Conservation (phyloP, 2,797 vertebrate species). For the Octomys mimax region DNA sequence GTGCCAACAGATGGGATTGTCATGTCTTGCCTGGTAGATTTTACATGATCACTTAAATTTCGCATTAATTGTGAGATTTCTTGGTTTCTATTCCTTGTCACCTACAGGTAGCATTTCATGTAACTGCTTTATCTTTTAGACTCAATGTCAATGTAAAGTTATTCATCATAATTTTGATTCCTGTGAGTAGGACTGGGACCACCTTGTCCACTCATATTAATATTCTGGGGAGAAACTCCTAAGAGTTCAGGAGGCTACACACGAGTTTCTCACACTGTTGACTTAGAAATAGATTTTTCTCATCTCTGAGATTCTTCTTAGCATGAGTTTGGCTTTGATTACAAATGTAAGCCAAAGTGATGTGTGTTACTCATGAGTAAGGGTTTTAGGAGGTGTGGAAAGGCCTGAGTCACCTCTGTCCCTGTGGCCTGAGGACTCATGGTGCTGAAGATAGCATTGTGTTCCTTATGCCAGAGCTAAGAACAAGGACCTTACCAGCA, state of each 20-base stretch:
- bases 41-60: background rate
- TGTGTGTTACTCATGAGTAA: background rate
- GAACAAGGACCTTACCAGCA: background rate
- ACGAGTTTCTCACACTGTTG: background rate
- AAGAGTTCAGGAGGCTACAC: background rate
- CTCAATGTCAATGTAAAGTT: background rate
- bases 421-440: background rate
- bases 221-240: background rate
- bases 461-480: background rate
- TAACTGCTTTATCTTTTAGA: background rate
- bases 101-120: background rate
- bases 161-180: conserved; percentile 12
- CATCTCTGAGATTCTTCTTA: background rate
- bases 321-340: background rate
- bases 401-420: background rate
- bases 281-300: background rate
- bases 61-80: background rate
- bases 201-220: background rate
- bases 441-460: background rate
- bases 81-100: background rate
- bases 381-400: background rate
- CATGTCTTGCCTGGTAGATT: background rate
- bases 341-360: background rate
- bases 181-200: background rate
- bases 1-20: background rate